A percentile compares a stretch with the other conserved stretches of the same genome.
phyloP scores from a whole-genome alignment of 1,140 invertebrate genomes.

The Odontomachus brunneus region DNA sequence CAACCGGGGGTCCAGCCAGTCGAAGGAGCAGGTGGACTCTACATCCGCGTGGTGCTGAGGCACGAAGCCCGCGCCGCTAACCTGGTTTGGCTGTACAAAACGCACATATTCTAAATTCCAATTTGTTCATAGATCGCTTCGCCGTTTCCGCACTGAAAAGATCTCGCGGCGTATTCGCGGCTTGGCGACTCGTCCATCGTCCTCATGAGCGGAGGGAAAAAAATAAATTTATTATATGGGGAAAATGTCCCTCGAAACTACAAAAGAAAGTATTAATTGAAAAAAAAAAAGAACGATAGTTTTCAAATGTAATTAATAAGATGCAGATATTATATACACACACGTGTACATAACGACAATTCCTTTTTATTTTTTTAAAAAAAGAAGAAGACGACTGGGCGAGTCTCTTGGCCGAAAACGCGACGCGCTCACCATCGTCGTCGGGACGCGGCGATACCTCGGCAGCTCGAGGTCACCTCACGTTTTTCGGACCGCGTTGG shows the following conservation, averaged over 20 bases:
- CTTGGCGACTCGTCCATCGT: slow-evolving; percentile 50
- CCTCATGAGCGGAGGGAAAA: no score
- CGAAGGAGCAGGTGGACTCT: slow-evolving; percentile 75
- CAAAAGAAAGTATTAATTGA: no score
- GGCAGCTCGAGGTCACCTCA: background rate
- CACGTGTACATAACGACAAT: no score
- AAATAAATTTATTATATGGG: no score
- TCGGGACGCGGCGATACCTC: no score
- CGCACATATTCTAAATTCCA: slow-evolving; percentile 82
- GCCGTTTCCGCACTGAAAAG: slow-evolving; percentile 9
- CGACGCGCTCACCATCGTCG: background rate
- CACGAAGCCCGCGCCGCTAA: slow-evolving; percentile 80
- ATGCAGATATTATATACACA: no score
- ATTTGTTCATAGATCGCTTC: slow-evolving; percentile 3
- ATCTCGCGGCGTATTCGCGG: slow-evolving; percentile 3
- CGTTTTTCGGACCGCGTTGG: slow-evolving; percentile 6
- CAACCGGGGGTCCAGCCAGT: slow-evolving; percentile 25
- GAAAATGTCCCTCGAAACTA: no score
- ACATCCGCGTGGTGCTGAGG: slow-evolving; percentile 82
- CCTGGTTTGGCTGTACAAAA: slow-evolving; percentile 83
- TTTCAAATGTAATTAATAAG: no score
- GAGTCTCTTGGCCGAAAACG: background rate
- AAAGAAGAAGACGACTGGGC: no score
- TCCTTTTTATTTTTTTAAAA: no score
- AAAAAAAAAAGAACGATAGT: no score